phyloP scores from a whole-genome alignment of 1,140 invertebrate species.

The Bombus breviceps region DNA sequence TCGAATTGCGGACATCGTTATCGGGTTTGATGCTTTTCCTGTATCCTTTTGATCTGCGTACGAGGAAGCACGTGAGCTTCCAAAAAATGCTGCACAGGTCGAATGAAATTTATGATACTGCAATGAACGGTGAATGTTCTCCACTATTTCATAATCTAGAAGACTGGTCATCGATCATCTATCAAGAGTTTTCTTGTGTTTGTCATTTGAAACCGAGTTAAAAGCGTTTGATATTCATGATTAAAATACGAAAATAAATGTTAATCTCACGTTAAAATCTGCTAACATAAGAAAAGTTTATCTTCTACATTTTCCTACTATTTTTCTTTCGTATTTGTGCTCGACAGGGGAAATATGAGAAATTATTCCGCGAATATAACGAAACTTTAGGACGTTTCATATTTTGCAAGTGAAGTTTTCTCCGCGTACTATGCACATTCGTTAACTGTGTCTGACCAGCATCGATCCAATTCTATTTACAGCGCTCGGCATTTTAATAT shows the following conservation, averaged over 20 bases:
- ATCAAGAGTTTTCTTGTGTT: neutral
- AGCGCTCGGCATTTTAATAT: neutral
- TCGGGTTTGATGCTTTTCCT: conserved; percentile 21
- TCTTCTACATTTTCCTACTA: neutral
- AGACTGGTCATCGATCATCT: neutral
- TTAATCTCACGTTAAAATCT: neutral
- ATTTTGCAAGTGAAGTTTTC: neutral
- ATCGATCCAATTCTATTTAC: neutral
- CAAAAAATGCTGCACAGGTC: neutral
- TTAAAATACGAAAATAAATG: neutral
- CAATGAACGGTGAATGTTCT: neutral
- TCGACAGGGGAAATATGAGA: neutral
- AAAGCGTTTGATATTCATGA: neutral
- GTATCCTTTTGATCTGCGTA: neutral
- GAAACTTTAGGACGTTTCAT: neutral
- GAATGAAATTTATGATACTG: neutral
- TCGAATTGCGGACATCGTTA: conserved; percentile 31
- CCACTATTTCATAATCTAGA: neutral
- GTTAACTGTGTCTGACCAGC: neutral
- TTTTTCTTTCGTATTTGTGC: neutral
- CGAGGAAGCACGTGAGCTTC: neutral
- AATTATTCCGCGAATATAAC: neutral
- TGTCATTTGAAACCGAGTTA: neutral
- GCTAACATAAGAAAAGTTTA: neutral
- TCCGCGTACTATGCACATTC: neutral